Conservation (phyloP, 1,140 invertebrate species). For the Galleria mellonella region DNA sequence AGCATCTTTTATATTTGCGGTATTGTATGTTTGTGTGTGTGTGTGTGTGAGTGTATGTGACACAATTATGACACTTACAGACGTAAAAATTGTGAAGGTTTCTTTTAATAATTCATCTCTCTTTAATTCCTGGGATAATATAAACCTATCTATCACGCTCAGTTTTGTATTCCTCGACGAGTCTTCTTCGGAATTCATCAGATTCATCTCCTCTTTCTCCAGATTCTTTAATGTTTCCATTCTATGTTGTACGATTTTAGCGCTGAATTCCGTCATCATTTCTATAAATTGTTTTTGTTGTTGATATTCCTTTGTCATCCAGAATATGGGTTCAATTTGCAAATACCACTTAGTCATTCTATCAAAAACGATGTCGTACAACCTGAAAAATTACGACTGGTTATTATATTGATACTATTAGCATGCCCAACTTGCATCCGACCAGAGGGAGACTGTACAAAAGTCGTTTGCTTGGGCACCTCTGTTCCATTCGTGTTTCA, state of each 20-base stretch:
- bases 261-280: conserved; percentile 25
- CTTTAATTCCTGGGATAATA: conserved; percentile 26
- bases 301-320: conserved; percentile 22
- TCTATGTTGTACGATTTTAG: conserved; percentile 33
- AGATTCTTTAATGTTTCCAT: conserved; percentile 14
- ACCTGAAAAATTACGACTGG: conserved; percentile 30
- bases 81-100: conserved; percentile 47
- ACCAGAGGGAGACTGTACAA: no score
- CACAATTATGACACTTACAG: conserved; percentile 29
- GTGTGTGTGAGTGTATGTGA: no score
- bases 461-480: no score
- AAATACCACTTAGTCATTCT: conserved; percentile 56
- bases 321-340: conserved; percentile 40
- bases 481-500: no score
- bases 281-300: conserved; percentile 19
- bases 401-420: no score
- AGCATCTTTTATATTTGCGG: no score
- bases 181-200: background rate
- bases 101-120: conserved; percentile 35
- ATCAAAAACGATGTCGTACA: conserved; percentile 37
- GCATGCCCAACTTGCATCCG: no score
- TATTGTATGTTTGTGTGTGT: no score
- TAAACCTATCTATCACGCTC: conserved; percentile 40
- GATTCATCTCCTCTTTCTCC: background rate
- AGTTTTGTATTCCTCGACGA: conserved; percentile 18